phyloP scores from a whole-genome alignment of 2,113 vertebrate species.

The Picathartes gymnocephalus region DNA sequence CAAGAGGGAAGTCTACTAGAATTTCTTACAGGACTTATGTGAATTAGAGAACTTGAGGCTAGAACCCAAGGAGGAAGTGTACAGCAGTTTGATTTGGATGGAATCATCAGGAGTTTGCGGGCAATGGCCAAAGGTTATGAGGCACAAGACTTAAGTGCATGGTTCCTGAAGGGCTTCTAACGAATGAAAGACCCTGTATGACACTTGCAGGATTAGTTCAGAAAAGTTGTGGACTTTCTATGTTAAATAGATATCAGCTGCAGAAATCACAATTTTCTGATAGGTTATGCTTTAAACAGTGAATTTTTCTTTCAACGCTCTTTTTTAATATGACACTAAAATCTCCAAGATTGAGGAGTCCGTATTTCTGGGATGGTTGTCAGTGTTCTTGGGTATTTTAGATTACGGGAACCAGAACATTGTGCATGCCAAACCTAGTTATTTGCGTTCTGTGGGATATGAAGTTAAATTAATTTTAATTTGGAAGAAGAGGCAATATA shows the following conservation, averaged over 20 bases:
- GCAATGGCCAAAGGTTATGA: neutral
- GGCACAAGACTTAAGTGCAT: neutral
- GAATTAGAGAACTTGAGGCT: neutral
- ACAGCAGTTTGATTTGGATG: neutral
- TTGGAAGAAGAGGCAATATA: neutral
- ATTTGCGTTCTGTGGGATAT: neutral
- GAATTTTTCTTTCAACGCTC: neutral
- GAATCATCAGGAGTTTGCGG: neutral
- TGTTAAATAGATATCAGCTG: neutral
- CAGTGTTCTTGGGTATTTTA: neutral
- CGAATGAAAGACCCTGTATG: neutral
- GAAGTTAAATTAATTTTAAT: constrained; percentile 2
- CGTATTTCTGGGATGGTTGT: neutral
- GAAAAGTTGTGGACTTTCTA: neutral
- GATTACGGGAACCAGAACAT: neutral
- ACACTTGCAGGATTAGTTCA: neutral
- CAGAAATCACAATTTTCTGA: neutral
- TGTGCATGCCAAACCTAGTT: neutral
- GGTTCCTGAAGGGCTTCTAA: neutral
- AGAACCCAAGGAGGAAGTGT: neutral
- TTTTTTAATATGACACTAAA: neutral
- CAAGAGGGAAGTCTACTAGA: neutral
- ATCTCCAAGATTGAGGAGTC: neutral
- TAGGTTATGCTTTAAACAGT: neutral
- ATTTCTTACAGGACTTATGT: neutral